Evolutionary conservation across 2,113 vertebrate species (phyloP), one percentile per base, ranked within the genome.

Genomic region (Datnioides undecimradiatus): DNA sequence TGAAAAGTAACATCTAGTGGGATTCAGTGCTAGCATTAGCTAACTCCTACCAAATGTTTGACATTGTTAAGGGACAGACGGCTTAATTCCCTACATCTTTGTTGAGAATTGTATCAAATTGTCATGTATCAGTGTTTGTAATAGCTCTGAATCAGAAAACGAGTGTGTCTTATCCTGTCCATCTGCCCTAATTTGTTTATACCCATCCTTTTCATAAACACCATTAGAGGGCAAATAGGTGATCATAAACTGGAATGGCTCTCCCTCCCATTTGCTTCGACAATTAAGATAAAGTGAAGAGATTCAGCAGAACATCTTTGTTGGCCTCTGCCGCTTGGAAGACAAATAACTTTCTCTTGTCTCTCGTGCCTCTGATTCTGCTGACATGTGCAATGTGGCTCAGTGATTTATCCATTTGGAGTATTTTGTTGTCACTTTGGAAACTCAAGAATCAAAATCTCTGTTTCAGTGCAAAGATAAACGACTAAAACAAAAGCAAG

Each of bases 171-270:
- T 87, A 89, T 90, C 80, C 36, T 62, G 45, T 46, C 49, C 74
- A 82, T 85, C 76, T 58, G 31, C 34, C 13, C 46, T 87, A 76
- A 91, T 90, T 87, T 91, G 86, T 87, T 87, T 87, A 87, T 84
- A 77, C 76, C 57, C 34, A 41, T 87, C 40, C 73, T 88, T 80
- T 88, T 83, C 76, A 86, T 86, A 91, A 90, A 92, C 91, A 91
- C 76, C 73, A 86, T 92, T 87, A 84, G 58, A 84, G 81, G 84
- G 67, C 80, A 84, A 89, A 93, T 88, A 91, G 66, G 87, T 91
- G 85, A 88, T 83, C 72, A 72, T 83, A 85, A 88, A 84, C 57
- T 80, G 76, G 25, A 86, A 69, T 82, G 65, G 38, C 82, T 84
- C 73, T 86, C 73, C 75, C 78, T 83, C 84, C 80, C 70, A 87